These are phyloP conservation scores for Sminthurinus aureus DNA, from an alignment of 2,888 invertebrate species.

Conservation along the genomic window DNA sequence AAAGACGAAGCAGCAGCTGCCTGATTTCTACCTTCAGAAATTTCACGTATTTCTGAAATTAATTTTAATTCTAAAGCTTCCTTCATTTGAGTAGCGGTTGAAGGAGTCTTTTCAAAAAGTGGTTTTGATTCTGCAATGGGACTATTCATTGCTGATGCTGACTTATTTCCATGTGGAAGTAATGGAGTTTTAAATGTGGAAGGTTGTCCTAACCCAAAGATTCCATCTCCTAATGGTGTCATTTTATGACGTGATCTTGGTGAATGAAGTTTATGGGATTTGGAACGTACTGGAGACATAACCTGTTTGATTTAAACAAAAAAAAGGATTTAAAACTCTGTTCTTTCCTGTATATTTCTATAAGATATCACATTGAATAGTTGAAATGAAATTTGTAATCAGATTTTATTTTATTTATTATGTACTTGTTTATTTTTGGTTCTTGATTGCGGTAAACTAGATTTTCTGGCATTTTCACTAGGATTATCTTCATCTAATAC, in stretches of 20 bases:
- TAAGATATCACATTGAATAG: background rate
- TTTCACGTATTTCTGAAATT: slow-evolving; percentile 84
- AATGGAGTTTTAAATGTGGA: slow-evolving; percentile 41
- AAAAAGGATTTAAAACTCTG: background rate
- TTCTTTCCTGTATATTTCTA: background rate
- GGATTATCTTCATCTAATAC: slow-evolving; percentile 48
- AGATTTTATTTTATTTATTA: background rate
- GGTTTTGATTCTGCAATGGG: slow-evolving; percentile 58
- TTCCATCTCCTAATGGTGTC: slow-evolving; percentile 44
- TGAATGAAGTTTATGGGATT: slow-evolving; percentile 53
- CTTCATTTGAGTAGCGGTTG: slow-evolving; percentile 67
- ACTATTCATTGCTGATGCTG: slow-evolving; percentile 52
- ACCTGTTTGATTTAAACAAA: slow-evolving; percentile 38
- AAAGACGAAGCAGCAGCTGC: slow-evolving; percentile 9
- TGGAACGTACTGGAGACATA: slow-evolving; percentile 55
- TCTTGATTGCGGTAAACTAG: slow-evolving; percentile 65
- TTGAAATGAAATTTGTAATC: background rate
- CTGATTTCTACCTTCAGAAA: slow-evolving; percentile 64
- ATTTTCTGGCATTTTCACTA: slow-evolving; percentile 67
- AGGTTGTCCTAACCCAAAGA: slow-evolving; percentile 36
- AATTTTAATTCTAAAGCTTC: slow-evolving; percentile 83
- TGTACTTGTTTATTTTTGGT: slow-evolving; percentile 51
- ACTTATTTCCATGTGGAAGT: slow-evolving; percentile 45
- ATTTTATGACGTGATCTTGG: slow-evolving; percentile 54
- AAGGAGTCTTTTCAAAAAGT: slow-evolving; percentile 46